phyloP scores from a whole-genome alignment of 1,140 invertebrate genomes.

The Andrena cerasifolii region DNA sequence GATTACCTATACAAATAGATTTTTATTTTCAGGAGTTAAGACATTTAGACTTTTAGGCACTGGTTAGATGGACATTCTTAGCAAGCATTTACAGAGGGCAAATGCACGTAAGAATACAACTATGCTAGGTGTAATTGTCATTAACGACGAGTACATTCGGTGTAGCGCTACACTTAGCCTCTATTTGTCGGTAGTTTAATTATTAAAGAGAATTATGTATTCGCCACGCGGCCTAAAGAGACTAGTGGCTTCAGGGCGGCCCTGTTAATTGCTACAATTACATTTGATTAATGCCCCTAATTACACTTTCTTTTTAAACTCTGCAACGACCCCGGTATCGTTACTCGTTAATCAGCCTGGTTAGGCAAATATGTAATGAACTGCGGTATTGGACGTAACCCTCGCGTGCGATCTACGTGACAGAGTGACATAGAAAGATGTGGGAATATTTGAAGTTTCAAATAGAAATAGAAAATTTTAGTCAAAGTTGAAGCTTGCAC shows the following conservation, averaged over 20 bases:
- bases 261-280: conserved; percentile 60
- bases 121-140: conserved; percentile 34
- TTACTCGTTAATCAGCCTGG: background rate
- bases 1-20: too few relatives aligned
- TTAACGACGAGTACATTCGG: conserved; percentile 29
- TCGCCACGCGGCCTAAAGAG: conserved; percentile 28
- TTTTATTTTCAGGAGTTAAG: too few relatives aligned
- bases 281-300: conserved; percentile 61
- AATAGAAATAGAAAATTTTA: too few relatives aligned
- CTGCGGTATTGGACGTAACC: conserved; percentile 9
- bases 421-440: too few relatives aligned
- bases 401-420: background rate
- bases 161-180: conserved; percentile 24
- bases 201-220: conserved; percentile 58
- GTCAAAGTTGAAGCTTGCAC: too few relatives aligned
- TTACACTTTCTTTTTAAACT: conserved; percentile 36
- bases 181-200: conserved; percentile 43
- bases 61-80: conserved; percentile 8
- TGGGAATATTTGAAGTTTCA: too few relatives aligned
- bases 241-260: conserved; percentile 6
- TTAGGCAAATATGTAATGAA: background rate
- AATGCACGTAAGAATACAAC: background rate
- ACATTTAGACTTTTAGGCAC: too few relatives aligned
- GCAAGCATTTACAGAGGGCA: background rate
- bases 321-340: conserved; percentile 11